These are phyloP conservation scores for Merodon equestris DNA, from an alignment of 2,888 invertebrate genomes.

Conservation along the genomic window DNA sequence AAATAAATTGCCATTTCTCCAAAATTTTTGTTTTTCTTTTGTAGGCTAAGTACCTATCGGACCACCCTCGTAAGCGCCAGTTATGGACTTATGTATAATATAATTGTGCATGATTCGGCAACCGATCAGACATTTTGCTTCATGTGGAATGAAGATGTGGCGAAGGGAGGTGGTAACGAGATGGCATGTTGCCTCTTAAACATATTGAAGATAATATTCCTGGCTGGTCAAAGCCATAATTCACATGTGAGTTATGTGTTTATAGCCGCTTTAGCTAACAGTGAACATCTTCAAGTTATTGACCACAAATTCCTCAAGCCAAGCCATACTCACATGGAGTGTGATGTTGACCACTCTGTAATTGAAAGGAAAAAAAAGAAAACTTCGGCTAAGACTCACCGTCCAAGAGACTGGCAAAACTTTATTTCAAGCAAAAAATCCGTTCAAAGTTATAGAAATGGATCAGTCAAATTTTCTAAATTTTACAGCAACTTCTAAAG, in stretches of 20 bases:
- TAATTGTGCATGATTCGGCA: constrained; percentile 3
- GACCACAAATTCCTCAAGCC: no score
- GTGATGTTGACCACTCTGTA: constrained; percentile 21
- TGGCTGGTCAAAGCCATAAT: constrained; percentile 28
- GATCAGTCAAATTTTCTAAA: background rate
- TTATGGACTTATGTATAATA: constrained; percentile 4
- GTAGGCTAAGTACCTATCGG: no score
- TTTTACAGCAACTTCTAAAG: background rate
- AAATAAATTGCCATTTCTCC: no score
- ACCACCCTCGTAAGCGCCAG: no score
- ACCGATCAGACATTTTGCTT: constrained; percentile 21
- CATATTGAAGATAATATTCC: constrained; percentile 9
- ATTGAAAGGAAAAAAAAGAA: constrained; percentile 15
- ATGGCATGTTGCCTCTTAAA: constrained; percentile 1
- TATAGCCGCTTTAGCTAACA: constrained; percentile 20
- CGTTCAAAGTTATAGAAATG: constrained; percentile 5
- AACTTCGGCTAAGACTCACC: constrained; percentile 7
- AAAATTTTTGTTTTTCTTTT: no score
- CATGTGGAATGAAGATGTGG: constrained; percentile 13
- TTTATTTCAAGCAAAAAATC: background rate
- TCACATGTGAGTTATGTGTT: constrained; percentile 27
- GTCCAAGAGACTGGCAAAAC: constrained; percentile 11
- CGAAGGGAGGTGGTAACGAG: constrained; percentile 1
- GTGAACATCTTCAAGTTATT: constrained; percentile 16
- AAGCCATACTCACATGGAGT: no score